These are phyloP conservation scores for Crossocerus cetratus DNA, from an alignment of 2,888 invertebrate genomes.

Conservation along the genomic window DNA sequence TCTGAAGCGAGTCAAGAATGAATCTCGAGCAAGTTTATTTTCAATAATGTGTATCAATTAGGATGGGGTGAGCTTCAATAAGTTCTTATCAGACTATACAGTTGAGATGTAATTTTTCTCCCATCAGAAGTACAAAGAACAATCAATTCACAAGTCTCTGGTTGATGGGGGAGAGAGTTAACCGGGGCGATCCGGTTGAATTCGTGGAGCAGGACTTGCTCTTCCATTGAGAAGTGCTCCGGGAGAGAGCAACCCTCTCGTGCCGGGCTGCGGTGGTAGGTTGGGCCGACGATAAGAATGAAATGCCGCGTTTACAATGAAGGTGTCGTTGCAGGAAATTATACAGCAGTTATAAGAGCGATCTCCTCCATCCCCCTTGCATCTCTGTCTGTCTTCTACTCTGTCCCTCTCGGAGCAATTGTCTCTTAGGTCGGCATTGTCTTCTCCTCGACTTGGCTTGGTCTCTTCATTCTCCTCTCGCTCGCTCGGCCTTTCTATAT, in stretches of 20 bases:
- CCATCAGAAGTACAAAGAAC: too few relatives aligned
- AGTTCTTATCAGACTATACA: too few relatives aligned
- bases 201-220: too few relatives aligned
- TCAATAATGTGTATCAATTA: too few relatives aligned
- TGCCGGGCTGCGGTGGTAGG: conserved; percentile 19
- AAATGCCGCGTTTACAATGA: conserved; percentile 74
- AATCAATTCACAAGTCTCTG: too few relatives aligned
- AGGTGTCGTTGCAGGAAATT: conserved; percentile 78
- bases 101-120: too few relatives aligned
- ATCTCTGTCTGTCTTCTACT: neutral
- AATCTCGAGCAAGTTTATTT: too few relatives aligned
- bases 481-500: conserved; percentile 25
- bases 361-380: conserved; percentile 55
- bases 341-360: conserved; percentile 76
- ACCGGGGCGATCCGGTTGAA: too few relatives aligned
- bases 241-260: conserved; percentile 43
- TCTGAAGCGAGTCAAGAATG: too few relatives aligned
- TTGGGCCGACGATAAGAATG: conserved; percentile 71
- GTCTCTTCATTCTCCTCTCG: conserved; percentile 22
- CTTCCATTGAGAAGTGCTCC: too few relatives aligned
- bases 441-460: conserved; percentile 57
- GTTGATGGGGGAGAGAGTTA: too few relatives aligned
- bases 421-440: conserved; percentile 73
- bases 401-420: conserved; percentile 68
- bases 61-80: too few relatives aligned